Conservation (phyloP, 2,888 invertebrate genomes). For the Mimumesa dahlbomi region DNA sequence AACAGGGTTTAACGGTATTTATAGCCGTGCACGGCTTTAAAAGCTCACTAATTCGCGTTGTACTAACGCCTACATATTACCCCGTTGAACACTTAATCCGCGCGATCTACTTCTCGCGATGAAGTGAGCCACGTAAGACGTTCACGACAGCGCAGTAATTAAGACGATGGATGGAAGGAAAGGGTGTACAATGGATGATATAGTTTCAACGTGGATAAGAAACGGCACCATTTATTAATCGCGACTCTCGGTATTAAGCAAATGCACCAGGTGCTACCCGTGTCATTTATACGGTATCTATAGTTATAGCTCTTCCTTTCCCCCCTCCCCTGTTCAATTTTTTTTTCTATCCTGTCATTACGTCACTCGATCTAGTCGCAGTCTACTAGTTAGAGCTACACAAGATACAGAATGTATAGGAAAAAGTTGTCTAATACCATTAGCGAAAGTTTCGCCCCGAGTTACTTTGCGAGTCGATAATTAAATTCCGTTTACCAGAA, state of each 20-base stretch:
- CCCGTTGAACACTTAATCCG: conserved; percentile 58
- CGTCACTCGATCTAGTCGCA: no score
- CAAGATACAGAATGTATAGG: no score
- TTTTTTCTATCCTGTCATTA: no score
- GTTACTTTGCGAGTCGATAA: no score
- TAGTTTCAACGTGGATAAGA: conserved; percentile 49
- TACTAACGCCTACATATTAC: conserved; percentile 54
- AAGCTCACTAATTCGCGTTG: conserved; percentile 49
- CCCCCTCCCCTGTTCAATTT: no score
- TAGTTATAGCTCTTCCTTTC: not conserved
- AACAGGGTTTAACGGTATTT: conserved; percentile 8
- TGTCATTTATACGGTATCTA: no score
- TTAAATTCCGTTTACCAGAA: no score
- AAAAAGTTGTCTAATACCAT: no score
- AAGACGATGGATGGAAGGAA: conserved; percentile 64
- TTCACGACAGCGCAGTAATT: conserved; percentile 64
- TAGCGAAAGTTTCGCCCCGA: no score
- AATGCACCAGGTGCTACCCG: conserved; percentile 40
- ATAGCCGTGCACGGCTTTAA: conserved; percentile 53
- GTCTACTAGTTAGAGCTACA: no score
- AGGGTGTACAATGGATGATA: conserved; percentile 53
- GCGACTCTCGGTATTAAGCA: conserved; percentile 29
- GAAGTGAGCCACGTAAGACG: conserved; percentile 59
- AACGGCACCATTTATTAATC: conserved; percentile 56
- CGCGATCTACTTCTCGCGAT: conserved; percentile 58